Evolutionary conservation across 2,888 invertebrate species (phyloP).

Genomic region (Ophion ventricosus): DNA sequence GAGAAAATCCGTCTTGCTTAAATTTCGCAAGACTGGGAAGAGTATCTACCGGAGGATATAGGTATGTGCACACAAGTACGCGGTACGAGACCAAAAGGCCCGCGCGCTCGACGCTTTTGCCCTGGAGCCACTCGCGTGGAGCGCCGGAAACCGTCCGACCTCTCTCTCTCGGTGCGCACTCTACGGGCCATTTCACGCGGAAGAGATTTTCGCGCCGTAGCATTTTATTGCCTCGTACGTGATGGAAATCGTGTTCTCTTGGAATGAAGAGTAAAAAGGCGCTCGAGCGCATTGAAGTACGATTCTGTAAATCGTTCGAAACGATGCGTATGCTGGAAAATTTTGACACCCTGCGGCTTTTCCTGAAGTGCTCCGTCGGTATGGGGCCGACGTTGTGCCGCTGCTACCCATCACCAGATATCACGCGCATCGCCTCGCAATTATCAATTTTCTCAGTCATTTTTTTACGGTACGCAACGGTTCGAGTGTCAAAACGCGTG

Average conservation of each 20-base stretch:
- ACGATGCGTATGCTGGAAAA: background rate
- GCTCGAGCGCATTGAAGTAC: background rate
- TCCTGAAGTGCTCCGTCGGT: background rate
- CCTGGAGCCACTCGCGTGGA: slow-evolving; percentile 35
- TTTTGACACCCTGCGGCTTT: background rate
- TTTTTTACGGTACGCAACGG: background rate
- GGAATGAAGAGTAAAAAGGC: background rate
- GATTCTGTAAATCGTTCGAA: background rate
- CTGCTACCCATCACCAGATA: background rate
- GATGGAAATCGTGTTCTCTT: background rate
- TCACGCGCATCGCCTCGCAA: background rate
- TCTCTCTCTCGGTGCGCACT: slow-evolving; percentile 18
- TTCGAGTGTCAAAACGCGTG: background rate
- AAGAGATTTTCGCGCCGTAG: background rate
- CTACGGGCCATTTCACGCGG: slow-evolving; percentile 18
- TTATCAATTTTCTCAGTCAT: background rate
- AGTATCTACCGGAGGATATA: slow-evolving; percentile 17
- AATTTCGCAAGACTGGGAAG: slow-evolving; percentile 20
- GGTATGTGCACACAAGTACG: slow-evolving; percentile 43
- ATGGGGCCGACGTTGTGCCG: too few relatives aligned
- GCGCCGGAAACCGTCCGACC: slow-evolving; percentile 34
- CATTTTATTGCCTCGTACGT: background rate
- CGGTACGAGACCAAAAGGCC: slow-evolving; percentile 32
- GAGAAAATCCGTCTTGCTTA: slow-evolving; percentile 64
- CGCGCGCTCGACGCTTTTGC: slow-evolving; percentile 43